Evolutionary conservation across 2,888 invertebrate species (phyloP).

Genomic region (Sinhomidia bicolor): DNA sequence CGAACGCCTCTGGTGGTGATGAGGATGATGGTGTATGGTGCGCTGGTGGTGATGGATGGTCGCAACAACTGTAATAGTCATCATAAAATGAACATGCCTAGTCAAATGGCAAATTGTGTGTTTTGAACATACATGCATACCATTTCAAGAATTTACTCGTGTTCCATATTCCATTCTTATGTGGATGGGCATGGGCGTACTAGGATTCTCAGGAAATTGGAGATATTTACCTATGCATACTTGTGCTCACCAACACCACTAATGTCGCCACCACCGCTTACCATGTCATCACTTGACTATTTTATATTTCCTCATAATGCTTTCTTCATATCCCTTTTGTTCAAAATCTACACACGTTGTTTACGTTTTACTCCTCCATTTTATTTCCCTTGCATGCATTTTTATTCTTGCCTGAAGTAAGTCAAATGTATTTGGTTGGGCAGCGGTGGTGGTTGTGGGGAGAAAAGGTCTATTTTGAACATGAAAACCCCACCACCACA

Average conservation of each 20-base stretch:
- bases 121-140: too few relatives aligned
- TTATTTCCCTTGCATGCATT: not conserved
- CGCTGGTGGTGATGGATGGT: not conserved
- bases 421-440: not conserved
- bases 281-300: constrained; percentile 36
- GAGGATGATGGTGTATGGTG: not conserved
- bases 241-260: not conserved
- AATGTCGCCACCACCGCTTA: not conserved
- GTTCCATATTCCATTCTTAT: not conserved
- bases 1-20: not conserved
- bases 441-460: not conserved
- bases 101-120: constrained; percentile 37
- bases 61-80: constrained; percentile 1
- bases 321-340: constrained; percentile 24
- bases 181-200: not conserved
- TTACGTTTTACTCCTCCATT: not conserved
- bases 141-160: constrained; percentile 24
- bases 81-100: constrained; percentile 45
- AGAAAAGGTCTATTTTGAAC: constrained; percentile 12
- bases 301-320: constrained; percentile 26
- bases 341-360: not conserved
- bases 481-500: constrained; percentile 27
- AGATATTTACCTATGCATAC: not conserved
- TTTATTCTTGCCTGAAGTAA: not conserved
- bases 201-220: not conserved